These are phyloP conservation scores for Drosophila littoralis DNA, from an alignment of 1,140 invertebrate genomes.

Conservation along the genomic window DNA sequence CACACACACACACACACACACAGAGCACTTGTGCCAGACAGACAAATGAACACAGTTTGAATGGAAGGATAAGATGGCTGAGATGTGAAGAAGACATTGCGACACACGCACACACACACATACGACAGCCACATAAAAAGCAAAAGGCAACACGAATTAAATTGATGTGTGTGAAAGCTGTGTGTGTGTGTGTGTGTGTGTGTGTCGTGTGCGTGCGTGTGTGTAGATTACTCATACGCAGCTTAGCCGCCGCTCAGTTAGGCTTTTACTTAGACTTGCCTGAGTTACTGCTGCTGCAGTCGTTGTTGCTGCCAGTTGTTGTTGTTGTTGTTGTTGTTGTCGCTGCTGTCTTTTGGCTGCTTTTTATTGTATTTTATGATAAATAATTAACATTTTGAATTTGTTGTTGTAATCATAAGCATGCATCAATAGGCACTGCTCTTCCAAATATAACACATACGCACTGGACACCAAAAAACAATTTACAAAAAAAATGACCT, in stretches of 20 bases:
- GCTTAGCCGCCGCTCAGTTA: slow-evolving; percentile 37
- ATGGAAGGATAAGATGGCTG: slow-evolving; percentile 29
- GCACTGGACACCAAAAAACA: slow-evolving; percentile 75
- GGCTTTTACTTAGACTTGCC: slow-evolving; percentile 62
- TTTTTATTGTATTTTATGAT: slow-evolving; percentile 17
- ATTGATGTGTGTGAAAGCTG: slow-evolving; percentile 33
- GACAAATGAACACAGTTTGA: slow-evolving; percentile 35
- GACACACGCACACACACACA: background rate
- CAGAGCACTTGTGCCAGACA: background rate
- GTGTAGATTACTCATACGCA: slow-evolving; percentile 60
- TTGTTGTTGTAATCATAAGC: slow-evolving; percentile 16
- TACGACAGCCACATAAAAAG: slow-evolving; percentile 32
- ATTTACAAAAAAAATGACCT: slow-evolving; percentile 58
- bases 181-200: background rate
- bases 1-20: slow-evolving; percentile 36
- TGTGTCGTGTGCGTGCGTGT: background rate
- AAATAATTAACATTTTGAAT: background rate
- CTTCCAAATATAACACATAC: slow-evolving; percentile 62
- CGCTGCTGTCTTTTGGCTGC: background rate
- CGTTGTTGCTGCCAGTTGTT: slow-evolving; percentile 1
- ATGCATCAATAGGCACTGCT: slow-evolving; percentile 22
- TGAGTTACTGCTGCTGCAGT: slow-evolving; percentile 17
- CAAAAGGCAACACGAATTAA: slow-evolving; percentile 44
- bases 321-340: background rate
- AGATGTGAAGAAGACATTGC: slow-evolving; percentile 10